Evolutionary conservation across 1,140 invertebrate genomes (phyloP).

Genomic region (Cotesia vestalis): DNA sequence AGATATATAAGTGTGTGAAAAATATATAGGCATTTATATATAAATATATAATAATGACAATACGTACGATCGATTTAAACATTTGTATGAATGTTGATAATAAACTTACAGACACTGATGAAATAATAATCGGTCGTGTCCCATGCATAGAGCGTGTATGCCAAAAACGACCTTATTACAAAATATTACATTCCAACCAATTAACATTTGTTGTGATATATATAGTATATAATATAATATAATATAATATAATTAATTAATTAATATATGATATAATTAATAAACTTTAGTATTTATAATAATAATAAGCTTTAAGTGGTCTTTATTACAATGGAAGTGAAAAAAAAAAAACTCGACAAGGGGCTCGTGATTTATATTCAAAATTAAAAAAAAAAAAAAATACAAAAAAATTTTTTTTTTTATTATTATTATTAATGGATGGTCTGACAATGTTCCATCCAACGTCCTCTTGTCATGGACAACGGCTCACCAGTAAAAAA

Average conservation of each 20-base stretch:
- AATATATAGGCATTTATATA: constrained; percentile 29
- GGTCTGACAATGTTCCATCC: no score
- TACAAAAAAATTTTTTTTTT: no score
- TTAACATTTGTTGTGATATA: constrained; percentile 10
- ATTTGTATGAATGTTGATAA: constrained; percentile 32
- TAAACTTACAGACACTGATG: constrained; percentile 47
- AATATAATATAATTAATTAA: neutral
- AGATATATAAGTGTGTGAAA: constrained; percentile 31
- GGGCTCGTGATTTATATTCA: neutral
- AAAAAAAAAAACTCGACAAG: constrained; percentile 3
- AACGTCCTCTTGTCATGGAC: no score
- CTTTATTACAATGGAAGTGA: constrained; percentile 1
- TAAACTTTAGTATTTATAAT: no score
- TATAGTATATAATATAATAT: neutral
- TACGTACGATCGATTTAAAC: constrained; percentile 37
- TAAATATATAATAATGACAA: no score
- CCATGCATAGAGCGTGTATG: constrained; percentile 55
- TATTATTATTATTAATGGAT: no score
- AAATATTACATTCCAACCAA: constrained; percentile 38
- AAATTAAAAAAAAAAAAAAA: no score
- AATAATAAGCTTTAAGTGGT: constrained; percentile 5
- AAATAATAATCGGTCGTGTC: constrained; percentile 40
- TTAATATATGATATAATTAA: neutral
- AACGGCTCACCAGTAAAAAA: no score
- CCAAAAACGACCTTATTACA: constrained; percentile 30